phyloP scores from a whole-genome alignment of 2,888 invertebrate genomes.

The Acanthoscelides obtectus region DNA sequence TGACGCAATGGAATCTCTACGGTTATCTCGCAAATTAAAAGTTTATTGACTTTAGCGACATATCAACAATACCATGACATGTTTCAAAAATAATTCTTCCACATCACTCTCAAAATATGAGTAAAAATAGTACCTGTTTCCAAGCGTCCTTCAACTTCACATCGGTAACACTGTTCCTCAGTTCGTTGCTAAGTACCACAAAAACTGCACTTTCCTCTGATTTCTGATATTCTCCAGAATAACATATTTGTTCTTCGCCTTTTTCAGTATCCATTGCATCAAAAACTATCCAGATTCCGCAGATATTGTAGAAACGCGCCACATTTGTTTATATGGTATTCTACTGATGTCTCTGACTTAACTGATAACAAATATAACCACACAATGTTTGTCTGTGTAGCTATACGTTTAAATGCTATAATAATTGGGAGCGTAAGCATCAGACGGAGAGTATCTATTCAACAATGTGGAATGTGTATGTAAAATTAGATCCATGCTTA shows the following conservation, averaged over 20 bases:
- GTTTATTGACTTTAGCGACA: not conserved
- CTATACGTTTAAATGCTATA: not conserved
- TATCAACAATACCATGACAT: not conserved
- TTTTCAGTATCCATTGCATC: not conserved
- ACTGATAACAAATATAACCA: not conserved
- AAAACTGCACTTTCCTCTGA: not conserved
- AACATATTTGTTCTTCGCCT: not conserved
- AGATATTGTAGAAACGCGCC: not conserved
- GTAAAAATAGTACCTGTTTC: not conserved
- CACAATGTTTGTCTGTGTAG: not conserved
- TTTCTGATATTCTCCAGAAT: not conserved
- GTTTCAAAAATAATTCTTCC: not conserved
- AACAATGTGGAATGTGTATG: not conserved
- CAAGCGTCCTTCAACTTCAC: not conserved
- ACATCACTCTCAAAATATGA: not conserved
- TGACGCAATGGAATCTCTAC: not conserved
- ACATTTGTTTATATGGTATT: not conserved
- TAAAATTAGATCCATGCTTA: not conserved
- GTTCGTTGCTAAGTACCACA: not conserved
- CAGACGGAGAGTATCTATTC: not conserved
- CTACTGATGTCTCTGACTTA: not conserved
- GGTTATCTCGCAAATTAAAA: not conserved
- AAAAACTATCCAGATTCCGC: not conserved
- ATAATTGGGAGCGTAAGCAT: not conserved
- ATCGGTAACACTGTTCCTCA: not conserved